Percentiles rank a stretch among this genome's conserved stretches.
Evolutionary conservation across 2,113 vertebrate species (phyloP).

Genomic region (Ammodytes marinus): DNA sequence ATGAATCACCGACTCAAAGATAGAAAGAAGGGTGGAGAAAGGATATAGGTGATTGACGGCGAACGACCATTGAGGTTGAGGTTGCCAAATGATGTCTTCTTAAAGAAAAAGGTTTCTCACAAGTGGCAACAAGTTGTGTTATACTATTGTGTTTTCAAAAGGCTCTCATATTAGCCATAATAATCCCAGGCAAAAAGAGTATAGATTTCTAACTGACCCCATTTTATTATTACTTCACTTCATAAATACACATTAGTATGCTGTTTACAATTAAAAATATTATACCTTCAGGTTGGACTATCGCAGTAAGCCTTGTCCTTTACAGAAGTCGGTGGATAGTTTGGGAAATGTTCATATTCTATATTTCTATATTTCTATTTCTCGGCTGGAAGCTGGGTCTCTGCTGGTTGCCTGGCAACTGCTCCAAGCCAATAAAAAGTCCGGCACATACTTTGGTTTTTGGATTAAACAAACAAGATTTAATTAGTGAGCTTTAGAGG

Average conservation of each 20-base stretch:
- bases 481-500: background rate
- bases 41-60: constrained; percentile 16
- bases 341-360: background rate
- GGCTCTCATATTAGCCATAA: background rate
- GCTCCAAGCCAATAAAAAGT: background rate
- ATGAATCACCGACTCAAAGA: constrained; percentile 45
- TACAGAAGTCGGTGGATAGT: background rate
- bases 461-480: constrained; percentile 2
- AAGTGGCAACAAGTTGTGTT: background rate
- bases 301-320: background rate
- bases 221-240: background rate
- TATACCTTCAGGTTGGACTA: background rate
- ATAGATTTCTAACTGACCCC: background rate
- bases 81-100: constrained; percentile 37
- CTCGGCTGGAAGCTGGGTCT: background rate
- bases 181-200: background rate
- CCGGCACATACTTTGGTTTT: background rate
- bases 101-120: constrained; percentile 13
- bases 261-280: background rate
- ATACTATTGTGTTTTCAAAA: background rate
- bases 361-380: background rate
- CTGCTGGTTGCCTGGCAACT: background rate
- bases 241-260: background rate
- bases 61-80: background rate
- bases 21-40: constrained; percentile 15